These are phyloP conservation scores for Crotalus horridus DNA, from an alignment of 2,113 vertebrate species.

Conservation along the genomic window DNA sequence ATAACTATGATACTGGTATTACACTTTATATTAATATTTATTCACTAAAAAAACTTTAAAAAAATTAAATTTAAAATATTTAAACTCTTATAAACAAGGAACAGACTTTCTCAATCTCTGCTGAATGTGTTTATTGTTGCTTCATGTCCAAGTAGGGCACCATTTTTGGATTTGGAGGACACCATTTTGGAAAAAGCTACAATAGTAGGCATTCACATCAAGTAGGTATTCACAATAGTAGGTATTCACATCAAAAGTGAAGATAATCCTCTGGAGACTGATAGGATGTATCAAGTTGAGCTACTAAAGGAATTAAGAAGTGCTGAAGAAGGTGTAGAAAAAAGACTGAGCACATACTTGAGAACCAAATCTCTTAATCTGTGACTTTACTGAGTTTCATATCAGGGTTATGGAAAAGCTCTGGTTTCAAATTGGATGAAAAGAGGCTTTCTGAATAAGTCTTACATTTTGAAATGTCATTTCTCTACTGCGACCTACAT, in stretches of 20 bases:
- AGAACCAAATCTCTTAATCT: neutral
- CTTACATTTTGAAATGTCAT: slow-evolving; percentile 17
- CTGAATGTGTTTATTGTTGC: neutral
- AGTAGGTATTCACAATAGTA: no score
- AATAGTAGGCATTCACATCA: neutral
- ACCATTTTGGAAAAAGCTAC: neutral
- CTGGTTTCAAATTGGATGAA: neutral
- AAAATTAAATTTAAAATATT: neutral
- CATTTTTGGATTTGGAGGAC: neutral
- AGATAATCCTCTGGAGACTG: neutral
- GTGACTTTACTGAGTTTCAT: neutral
- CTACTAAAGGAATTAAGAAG: neutral
- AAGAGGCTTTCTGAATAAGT: neutral
- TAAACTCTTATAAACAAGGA: neutral
- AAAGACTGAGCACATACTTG: neutral
- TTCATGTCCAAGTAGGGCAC: neutral
- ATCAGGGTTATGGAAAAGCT: neutral
- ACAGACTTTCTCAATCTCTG: neutral
- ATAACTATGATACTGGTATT: neutral
- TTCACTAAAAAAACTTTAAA: neutral
- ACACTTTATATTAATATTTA: neutral
- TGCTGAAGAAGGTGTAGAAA: neutral
- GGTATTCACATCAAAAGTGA: neutral
- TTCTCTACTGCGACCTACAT: slow-evolving; percentile 14
- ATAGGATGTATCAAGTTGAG: neutral